Evolutionary conservation across 1,140 invertebrate genomes (phyloP).

Genomic region (Pseudomyrmex sp.): DNA sequence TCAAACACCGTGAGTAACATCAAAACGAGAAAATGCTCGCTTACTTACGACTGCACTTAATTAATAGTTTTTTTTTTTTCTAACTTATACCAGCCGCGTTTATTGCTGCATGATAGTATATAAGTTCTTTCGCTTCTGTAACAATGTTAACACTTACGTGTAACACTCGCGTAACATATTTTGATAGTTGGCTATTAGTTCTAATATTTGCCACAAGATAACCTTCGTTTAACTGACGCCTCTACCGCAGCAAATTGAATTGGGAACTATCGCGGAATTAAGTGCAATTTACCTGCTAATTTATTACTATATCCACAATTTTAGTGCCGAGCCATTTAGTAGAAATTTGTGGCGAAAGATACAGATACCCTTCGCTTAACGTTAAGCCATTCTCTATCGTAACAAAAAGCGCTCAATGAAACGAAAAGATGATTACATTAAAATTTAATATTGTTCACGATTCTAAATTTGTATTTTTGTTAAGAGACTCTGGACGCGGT

Average conservation of each 20-base stretch:
- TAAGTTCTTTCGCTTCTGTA: background rate
- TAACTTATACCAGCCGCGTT: background rate
- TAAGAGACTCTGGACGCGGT: background rate
- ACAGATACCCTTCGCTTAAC: background rate
- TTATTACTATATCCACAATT: constrained; percentile 43
- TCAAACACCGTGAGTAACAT: constrained; percentile 81
- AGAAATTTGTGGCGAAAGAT: background rate
- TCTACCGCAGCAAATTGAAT: constrained; percentile 38
- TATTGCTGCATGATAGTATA: background rate
- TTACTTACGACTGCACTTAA: background rate
- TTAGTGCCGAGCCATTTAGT: constrained; percentile 5
- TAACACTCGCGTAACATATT: constrained; percentile 4
- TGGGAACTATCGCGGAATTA: constrained; percentile 46
- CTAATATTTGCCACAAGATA: constrained; percentile 47
- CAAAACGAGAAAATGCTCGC: constrained; percentile 10
- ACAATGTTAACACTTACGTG: background rate
- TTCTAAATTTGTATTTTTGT: background rate
- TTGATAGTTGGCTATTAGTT: constrained; percentile 9
- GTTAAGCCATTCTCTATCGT: no score
- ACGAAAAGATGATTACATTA: background rate
- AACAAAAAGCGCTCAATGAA: background rate
- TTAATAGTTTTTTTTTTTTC: background rate
- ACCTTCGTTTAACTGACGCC: constrained; percentile 22
- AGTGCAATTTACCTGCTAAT: constrained; percentile 49
- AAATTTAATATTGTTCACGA: background rate